Conservation (phyloP, 2,888 invertebrate genomes). For the Zeuzera pyrina region DNA sequence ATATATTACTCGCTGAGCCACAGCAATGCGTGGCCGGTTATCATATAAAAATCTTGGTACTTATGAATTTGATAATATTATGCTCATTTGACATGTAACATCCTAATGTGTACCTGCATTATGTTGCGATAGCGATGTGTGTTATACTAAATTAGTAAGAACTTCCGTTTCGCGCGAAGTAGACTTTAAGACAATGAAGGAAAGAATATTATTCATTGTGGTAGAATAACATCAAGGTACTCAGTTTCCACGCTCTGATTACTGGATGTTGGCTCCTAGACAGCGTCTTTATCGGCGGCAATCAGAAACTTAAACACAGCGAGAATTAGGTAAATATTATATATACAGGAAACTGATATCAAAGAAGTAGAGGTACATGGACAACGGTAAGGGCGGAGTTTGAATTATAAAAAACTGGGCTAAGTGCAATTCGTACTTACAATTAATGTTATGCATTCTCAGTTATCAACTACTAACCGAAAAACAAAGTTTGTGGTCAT, state of each 20-base stretch:
- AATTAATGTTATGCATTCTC: no score
- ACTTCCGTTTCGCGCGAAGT: conserved; percentile 17
- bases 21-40: no score
- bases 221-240: conserved; percentile 46
- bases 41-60: no score
- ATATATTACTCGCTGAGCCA: no score
- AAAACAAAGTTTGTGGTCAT: no score
- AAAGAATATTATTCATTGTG: conserved; percentile 35
- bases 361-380: not conserved
- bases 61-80: no score
- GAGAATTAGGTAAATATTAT: no score
- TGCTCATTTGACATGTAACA: no score
- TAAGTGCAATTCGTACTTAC: no score
- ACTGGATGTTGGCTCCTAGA: conserved; percentile 71
- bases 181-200: conserved; percentile 22
- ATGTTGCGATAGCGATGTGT: conserved; percentile 25
- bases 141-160: conserved; percentile 18
- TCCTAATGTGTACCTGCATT: conserved; percentile 23
- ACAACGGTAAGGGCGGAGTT: no score
- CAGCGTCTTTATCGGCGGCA: conserved; percentile 64
- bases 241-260: conserved; percentile 73
- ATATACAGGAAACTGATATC: not conserved
- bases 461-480: no score
- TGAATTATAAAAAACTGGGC: no score
- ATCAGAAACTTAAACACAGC: conserved; percentile 49